Base-by-base conservation (phyloP, 2,797 vertebrate species). In the Dendrocincla fuliginosa region DNA sequence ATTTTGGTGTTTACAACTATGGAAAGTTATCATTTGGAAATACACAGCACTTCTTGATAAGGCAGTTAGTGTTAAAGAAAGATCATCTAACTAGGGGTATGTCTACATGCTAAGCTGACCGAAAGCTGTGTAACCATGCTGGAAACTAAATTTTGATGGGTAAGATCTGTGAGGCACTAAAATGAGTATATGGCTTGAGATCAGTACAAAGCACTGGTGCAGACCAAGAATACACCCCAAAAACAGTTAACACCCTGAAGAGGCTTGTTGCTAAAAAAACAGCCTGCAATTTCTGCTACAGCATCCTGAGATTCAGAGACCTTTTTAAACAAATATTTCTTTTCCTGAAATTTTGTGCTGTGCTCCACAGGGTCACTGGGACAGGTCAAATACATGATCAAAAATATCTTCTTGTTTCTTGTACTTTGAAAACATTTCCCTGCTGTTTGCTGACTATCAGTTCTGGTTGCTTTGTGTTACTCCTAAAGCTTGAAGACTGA, bases 241-340 rank as follows among this genome's bases (percentile, higher is more conserved):
- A 76, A 56, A 37, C 0, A 4, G 10, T 39, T 76, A 63, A 50
- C 28, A 82, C 2, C 0, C 2, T 16, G 3, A 78, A 86, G 27
- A 86, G 18, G 14, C 8, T 82, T 47, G 14, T 41, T 47, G 11
- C 37, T 47, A 14, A 22, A 52, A 84, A 77, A 60, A 25, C 10
- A 67, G 11, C 8, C n/a, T 77, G 39, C 23, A 56, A 25, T 77
- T 90, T 89, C 41, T 84, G 35, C 46, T 84, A 22, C 13, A 50
- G n/a, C 22, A 83, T 63, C 33, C 56, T 85, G 56, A 33, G 46
- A 89, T 74, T 93, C 46, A 25, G 50, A 76, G 46, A 64, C n/a
- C 13, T 80, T 93, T 90, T 74, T 9, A 94, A 90, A 85, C 46
- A 93, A 93, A 74, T 49, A 80, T 55, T 84, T 96, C 32, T 32